Evolutionary conservation across 1,140 invertebrate genomes (phyloP).

Genomic region (Harpegnathos saltator): DNA sequence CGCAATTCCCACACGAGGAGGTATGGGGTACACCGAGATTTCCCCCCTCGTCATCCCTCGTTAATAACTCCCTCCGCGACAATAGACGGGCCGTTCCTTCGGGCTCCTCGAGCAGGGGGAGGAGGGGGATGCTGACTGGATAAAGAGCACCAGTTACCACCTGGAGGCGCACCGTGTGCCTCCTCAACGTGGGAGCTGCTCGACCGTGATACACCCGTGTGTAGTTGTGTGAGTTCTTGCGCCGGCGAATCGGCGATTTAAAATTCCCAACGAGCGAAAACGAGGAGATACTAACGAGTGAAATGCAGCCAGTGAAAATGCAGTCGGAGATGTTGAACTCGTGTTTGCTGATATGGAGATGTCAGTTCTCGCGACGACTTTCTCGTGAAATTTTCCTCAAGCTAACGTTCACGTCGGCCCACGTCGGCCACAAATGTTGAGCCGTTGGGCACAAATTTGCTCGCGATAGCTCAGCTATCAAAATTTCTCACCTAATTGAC

Average conservation of each 20-base stretch:
- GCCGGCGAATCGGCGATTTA: background rate
- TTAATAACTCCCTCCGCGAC: conserved; percentile 74
- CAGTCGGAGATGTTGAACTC: too few relatives aligned
- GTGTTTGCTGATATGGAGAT: too few relatives aligned
- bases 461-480: too few relatives aligned
- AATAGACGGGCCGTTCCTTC: conserved; percentile 65
- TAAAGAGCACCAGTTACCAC: conserved; percentile 73
- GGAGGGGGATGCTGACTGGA: conserved; percentile 66
- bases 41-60: conserved; percentile 67
- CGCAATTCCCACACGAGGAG: conserved; percentile 72
- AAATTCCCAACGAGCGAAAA: too few relatives aligned
- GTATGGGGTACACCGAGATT: conserved; percentile 49
- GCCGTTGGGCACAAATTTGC: too few relatives aligned
- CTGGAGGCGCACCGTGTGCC: conserved; percentile 68
- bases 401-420: too few relatives aligned
- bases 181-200: conserved; percentile 77
- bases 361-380: too few relatives aligned
- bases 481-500: too few relatives aligned
- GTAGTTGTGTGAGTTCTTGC: conserved; percentile 2
- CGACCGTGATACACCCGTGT: conserved; percentile 19
- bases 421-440: too few relatives aligned
- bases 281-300: too few relatives aligned
- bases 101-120: conserved; percentile 56
- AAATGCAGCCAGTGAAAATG: too few relatives aligned
- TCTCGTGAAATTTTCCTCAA: too few relatives aligned